Evolutionary conservation across 2,888 invertebrate species (phyloP).

Genomic region (Crioceris asparagi): DNA sequence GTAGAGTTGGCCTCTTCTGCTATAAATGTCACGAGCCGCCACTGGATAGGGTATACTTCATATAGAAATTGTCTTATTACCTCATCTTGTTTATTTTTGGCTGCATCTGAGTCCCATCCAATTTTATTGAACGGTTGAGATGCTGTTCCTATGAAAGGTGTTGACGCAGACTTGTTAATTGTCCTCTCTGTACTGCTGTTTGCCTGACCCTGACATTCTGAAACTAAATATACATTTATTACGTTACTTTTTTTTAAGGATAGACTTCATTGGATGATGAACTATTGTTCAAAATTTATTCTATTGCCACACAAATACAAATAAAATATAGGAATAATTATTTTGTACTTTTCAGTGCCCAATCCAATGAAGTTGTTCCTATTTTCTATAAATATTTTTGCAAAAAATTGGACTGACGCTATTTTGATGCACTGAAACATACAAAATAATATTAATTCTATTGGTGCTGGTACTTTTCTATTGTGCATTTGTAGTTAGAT

Average conservation of each 20-base stretch:
- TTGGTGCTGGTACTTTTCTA: no score
- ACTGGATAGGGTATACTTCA: not conserved
- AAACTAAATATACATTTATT: slow-evolving; percentile 21
- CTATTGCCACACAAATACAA: no score
- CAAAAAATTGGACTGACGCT: no score
- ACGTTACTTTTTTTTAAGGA: not conserved
- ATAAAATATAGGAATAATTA: no score
- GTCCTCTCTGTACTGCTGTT: slow-evolving; percentile 33
- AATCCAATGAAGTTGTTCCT: no score
- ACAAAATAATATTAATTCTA: no score
- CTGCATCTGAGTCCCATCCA: slow-evolving; percentile 43
- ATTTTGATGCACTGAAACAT: no score
- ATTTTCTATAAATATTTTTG: no score
- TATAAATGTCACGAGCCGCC: not conserved
- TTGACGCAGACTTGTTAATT: slow-evolving; percentile 40
- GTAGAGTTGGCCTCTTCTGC: not conserved
- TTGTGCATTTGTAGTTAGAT: no score
- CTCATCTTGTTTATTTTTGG: slow-evolving; percentile 44
- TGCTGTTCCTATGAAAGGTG: slow-evolving; percentile 37
- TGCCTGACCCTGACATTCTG: slow-evolving; percentile 41
- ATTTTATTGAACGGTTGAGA: slow-evolving; percentile 41
- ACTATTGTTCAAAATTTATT: no score
- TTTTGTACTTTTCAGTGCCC: no score
- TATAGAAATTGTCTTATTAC: slow-evolving; percentile 26
- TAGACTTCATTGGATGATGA: no score